Evolutionary conservation across 2,113 vertebrate genomes (phyloP).

Genomic region (Calypte anna): DNA sequence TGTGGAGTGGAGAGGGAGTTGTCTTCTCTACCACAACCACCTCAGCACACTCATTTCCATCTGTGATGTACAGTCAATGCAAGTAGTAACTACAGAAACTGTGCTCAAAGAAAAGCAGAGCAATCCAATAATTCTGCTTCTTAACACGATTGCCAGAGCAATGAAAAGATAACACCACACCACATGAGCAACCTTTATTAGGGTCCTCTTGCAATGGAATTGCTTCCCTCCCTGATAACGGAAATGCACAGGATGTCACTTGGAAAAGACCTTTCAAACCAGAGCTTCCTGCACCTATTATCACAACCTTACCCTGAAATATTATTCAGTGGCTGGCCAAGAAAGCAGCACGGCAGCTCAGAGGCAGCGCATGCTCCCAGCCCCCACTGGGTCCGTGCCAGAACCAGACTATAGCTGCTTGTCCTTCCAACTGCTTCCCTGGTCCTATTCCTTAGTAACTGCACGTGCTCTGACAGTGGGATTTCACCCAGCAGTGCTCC

Average conservation of each 20-base stretch:
- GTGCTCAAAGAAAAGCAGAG: not conserved
- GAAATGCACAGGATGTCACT: slow-evolving; percentile 35
- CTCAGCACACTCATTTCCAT: not conserved
- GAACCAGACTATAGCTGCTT: slow-evolving; percentile 38
- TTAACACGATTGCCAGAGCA: not conserved
- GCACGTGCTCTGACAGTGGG: slow-evolving; percentile 42
- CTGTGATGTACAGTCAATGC: rapidly evolving
- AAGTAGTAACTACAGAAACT: not conserved
- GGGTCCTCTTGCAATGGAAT: not conserved
- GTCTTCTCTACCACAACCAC: not conserved
- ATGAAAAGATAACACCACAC: not conserved
- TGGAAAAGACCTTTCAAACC: slow-evolving; percentile 40
- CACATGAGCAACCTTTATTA: not conserved
- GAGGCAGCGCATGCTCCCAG: not conserved
- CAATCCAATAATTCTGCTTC: not conserved
- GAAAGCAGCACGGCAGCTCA: not conserved
- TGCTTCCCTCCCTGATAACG: slow-evolving; percentile 27
- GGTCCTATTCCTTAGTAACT: slow-evolving; percentile 51
- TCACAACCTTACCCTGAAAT: not conserved
- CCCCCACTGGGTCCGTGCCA: slow-evolving; percentile 39
- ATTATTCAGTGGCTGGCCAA: not conserved
- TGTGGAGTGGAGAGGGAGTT: not conserved
- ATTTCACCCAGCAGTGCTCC: not conserved
- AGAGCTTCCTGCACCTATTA: slow-evolving; percentile 50
- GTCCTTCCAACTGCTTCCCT: slow-evolving; percentile 24